These are phyloP conservation scores for Orthonevra nobilis DNA, from an alignment of 2,888 invertebrate genomes.

Conservation along the genomic window DNA sequence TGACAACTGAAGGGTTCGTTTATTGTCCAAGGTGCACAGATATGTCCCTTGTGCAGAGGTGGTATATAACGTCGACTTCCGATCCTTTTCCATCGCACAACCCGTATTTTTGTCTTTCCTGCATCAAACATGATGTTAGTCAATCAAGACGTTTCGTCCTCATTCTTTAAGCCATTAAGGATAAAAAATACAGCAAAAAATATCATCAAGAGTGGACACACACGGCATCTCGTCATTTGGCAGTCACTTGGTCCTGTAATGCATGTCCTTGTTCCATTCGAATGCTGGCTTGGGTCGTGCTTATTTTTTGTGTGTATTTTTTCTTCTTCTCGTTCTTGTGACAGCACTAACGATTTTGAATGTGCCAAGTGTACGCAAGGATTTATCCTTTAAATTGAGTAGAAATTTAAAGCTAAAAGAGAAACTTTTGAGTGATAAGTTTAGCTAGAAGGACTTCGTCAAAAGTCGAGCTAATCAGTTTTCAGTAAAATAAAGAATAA, in stretches of 20 bases:
- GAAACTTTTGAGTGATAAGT: too few relatives aligned
- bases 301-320: slow-evolving; percentile 19
- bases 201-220: slow-evolving; percentile 13
- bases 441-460: too few relatives aligned
- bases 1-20: too few relatives aligned
- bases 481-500: too few relatives aligned
- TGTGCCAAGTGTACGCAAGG: background rate
- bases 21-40: too few relatives aligned
- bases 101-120: slow-evolving; percentile 6
- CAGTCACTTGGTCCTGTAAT: slow-evolving; percentile 53
- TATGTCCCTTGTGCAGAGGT: too few relatives aligned
- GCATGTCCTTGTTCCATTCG: slow-evolving; percentile 59
- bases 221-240: slow-evolving; percentile 49
- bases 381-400: background rate
- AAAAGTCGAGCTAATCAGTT: too few relatives aligned
- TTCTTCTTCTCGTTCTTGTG: slow-evolving; percentile 4
- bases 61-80: too few relatives aligned
- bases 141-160: slow-evolving; percentile 50
- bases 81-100: slow-evolving; percentile 22
- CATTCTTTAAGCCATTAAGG: slow-evolving; percentile 35
- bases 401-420: background rate
- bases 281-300: slow-evolving; percentile 43
- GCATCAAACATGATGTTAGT: slow-evolving; percentile 50
- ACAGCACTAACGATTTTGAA: slow-evolving; percentile 15
- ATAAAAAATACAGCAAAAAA: background rate